A percentile compares a stretch with the other conserved stretches of the same genome.
Evolutionary conservation across 1,140 invertebrate genomes (phyloP).

Genomic region (Dysdera silvatica): DNA sequence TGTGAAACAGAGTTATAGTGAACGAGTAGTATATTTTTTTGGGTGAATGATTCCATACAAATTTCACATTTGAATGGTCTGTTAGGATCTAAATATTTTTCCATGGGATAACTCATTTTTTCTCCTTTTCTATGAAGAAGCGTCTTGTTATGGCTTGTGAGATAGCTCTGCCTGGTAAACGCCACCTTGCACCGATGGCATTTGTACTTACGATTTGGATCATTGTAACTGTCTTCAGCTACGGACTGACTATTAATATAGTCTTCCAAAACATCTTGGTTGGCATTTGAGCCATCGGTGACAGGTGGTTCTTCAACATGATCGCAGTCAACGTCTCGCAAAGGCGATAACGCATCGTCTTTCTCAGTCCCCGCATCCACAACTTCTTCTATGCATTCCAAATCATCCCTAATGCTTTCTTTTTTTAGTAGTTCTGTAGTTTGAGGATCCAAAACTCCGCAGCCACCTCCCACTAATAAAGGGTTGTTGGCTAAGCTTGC

Average conservation of each 20-base stretch:
- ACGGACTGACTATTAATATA: constrained; percentile 81
- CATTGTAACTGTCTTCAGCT: constrained; percentile 84
- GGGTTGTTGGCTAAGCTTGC: constrained; percentile 70
- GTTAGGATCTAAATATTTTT: constrained; percentile 90
- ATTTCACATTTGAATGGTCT: constrained; percentile 91
- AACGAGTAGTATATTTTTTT: constrained; percentile 88
- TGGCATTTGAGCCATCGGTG: constrained; percentile 17
- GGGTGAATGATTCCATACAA: constrained; percentile 94
- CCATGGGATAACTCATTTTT: constrained; percentile 82
- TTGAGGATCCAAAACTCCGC: constrained; percentile 36
- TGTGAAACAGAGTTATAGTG: constrained; percentile 96
- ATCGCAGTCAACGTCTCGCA: constrained; percentile 23
- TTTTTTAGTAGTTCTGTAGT: constrained; percentile 39
- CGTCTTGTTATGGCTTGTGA: constrained; percentile 87
- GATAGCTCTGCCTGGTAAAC: constrained; percentile 81
- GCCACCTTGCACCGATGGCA: constrained; percentile 89
- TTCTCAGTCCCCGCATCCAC: constrained; percentile 23
- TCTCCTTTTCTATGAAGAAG: constrained; percentile 81
- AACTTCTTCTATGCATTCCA: constrained; percentile 22
- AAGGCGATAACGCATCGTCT: constrained; percentile 14
- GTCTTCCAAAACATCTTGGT: constrained; percentile 61
- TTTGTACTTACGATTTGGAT: constrained; percentile 82
- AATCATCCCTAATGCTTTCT: constrained; percentile 31
- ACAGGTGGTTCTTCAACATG: constrained; percentile 10
- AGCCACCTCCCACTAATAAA: constrained; percentile 54